Evolutionary conservation across 2,113 vertebrate species (phyloP).

Genomic region (human): GRCh38 chr17:42730001-42730500

Average conservation of each 20-base stretch:
- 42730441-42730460: neutral
- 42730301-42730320: neutral
- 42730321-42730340: neutral
- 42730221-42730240: neutral
- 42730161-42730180: neutral
- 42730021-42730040: too few relatives aligned
- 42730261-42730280: neutral
- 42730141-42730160: neutral
- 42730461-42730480: constrained; percentile 2
- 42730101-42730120: neutral
- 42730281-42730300: neutral
- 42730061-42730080: too few relatives aligned
- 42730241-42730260: constrained; percentile 35
- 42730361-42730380: neutral
- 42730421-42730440: neutral
- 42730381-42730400: neutral
- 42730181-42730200: neutral
- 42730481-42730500: too few relatives aligned
- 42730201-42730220: neutral
- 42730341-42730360: neutral
- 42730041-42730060: too few relatives aligned
- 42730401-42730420: neutral
- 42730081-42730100: neutral
- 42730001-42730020: too few relatives aligned
- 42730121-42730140: neutral